Base-by-base conservation (phyloP, 2,113 vertebrate genomes). In the Cathartes aura region DNA sequence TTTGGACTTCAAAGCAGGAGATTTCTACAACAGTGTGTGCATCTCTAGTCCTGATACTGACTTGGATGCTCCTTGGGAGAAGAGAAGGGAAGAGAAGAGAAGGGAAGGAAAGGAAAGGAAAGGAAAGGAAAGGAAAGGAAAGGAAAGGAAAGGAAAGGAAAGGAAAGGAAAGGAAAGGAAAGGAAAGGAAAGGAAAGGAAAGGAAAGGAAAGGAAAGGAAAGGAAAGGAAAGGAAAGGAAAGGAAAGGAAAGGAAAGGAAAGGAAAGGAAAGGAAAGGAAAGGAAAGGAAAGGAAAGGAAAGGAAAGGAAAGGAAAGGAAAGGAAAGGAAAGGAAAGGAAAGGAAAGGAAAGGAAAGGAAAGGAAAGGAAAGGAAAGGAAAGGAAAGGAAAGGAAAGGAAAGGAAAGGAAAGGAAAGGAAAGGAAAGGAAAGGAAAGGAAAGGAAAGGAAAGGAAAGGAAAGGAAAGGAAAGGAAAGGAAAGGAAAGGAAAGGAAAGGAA, bases 371-470 rank as follows among this genome's bases (percentile, higher is more conserved):
- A 5, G 8, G 4, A 29, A 18, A 5, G 5, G 3, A 38, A 19
- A 7, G 11, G 10, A 45, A 22, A 18, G 15, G 17, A 27, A 16
- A 40, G 11, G 23, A 13, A 50, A 50, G 23, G 23, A 21, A 24
- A 48, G 47, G 17, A 18, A 18, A 12, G 7, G 4, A 4, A 15
- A 15, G 4, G 18, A 9, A 15, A 13, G 8, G 7, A 11, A 8
- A 15, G 4, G 10, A 15, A 4, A 8, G 36, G 15, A 11, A 5
- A 13, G 22, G 3, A 7, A 7, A 5, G 12, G 6, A 8, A 6
- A 3, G 4, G 4, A 23, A 6, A 4, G 5, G 11, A 22, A 4
- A 9, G 5, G 4, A 30, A 5, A 4, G 1, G 3, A 26, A 6
- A 8, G 5, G 2, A 8, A 5, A 19, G 5, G 8, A 20, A 5